Evolutionary conservation across 2,113 vertebrate genomes (phyloP).

Genomic region (Myiopsitta monachus): DNA sequence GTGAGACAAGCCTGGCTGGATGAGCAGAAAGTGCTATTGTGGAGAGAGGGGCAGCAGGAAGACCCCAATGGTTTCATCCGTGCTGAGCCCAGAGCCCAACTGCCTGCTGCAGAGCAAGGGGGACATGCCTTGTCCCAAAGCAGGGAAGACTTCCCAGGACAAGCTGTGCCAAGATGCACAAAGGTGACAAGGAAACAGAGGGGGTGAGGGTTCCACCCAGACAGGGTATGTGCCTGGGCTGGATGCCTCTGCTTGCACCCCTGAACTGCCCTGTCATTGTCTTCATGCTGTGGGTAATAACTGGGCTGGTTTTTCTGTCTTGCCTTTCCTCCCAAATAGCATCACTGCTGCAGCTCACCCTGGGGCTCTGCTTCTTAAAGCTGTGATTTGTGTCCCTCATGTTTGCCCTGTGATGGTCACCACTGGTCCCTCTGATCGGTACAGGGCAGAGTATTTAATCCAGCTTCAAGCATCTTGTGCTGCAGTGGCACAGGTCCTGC

Average conservation of each 20-base stretch:
- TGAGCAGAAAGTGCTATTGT: not conserved
- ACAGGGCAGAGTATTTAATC: not conserved
- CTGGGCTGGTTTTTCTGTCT: not conserved
- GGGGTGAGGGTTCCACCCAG: not conserved
- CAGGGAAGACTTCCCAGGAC: not conserved
- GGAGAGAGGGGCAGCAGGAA: not conserved
- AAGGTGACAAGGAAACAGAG: not conserved
- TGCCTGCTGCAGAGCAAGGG: not conserved
- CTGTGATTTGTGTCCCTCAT: not conserved
- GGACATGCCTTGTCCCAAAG: not conserved
- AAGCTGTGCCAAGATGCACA: not conserved
- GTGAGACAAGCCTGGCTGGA: not conserved
- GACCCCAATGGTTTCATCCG: rapidly evolving
- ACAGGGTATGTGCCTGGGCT: not conserved
- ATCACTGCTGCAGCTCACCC: not conserved
- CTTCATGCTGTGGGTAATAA: not conserved
- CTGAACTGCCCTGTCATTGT: rapidly evolving
- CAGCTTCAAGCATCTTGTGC: not conserved
- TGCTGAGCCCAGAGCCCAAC: not conserved
- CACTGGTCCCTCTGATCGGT: not conserved
- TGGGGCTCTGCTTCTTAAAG: not conserved
- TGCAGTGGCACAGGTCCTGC: not conserved
- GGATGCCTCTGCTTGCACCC: not conserved
- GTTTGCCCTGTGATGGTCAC: not conserved
- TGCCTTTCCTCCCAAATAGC: not conserved